Percentiles rank a stretch among this genome's conserved stretches.
phyloP scores from a whole-genome alignment of 2,888 invertebrate genomes.

The Augochlorella aurata region DNA sequence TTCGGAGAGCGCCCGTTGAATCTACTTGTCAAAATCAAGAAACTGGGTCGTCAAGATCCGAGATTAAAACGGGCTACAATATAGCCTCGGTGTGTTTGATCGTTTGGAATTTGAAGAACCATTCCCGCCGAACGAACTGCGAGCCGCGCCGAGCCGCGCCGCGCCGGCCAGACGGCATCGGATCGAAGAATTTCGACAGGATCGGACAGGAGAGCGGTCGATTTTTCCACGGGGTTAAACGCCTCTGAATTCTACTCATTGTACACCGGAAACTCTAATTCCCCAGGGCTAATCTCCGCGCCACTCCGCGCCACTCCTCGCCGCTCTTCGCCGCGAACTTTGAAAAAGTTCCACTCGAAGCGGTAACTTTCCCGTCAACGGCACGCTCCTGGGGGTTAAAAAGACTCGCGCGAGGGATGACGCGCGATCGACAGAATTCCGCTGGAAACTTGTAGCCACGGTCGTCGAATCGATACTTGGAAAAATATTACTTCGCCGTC shows the following conservation, averaged over 20 bases:
- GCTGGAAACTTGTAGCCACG: slow-evolving; percentile 49
- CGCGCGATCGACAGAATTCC: slow-evolving; percentile 66
- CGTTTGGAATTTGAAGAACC: not conserved
- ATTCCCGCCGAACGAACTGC: not conserved
- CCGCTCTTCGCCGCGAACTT: slow-evolving; percentile 51
- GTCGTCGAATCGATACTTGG: slow-evolving; percentile 61
- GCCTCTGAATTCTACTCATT: slow-evolving; percentile 68
- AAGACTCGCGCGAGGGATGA: slow-evolving; percentile 60
- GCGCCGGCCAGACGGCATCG: not conserved
- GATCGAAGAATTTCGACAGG: not conserved
- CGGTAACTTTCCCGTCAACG: slow-evolving; percentile 69
- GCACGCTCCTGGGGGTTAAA: slow-evolving; percentile 62
- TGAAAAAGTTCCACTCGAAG: slow-evolving; percentile 64
- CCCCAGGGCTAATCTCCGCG: slow-evolving; percentile 68
- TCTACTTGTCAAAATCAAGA: not conserved
- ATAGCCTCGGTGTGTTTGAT: not conserved
- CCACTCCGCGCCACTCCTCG: slow-evolving; percentile 36
- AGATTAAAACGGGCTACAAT: not conserved
- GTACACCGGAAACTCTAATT: slow-evolving; percentile 66
- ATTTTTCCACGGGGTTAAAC: slow-evolving; percentile 55
- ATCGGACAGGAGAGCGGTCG: slow-evolving; percentile 10
- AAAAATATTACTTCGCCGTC: slow-evolving; percentile 55
- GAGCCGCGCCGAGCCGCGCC: too few species aligned
- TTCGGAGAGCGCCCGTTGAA: too few species aligned
- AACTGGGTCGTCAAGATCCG: not conserved